Conservation (phyloP, 2,113 vertebrate species). For the Podilymbus podiceps region DNA sequence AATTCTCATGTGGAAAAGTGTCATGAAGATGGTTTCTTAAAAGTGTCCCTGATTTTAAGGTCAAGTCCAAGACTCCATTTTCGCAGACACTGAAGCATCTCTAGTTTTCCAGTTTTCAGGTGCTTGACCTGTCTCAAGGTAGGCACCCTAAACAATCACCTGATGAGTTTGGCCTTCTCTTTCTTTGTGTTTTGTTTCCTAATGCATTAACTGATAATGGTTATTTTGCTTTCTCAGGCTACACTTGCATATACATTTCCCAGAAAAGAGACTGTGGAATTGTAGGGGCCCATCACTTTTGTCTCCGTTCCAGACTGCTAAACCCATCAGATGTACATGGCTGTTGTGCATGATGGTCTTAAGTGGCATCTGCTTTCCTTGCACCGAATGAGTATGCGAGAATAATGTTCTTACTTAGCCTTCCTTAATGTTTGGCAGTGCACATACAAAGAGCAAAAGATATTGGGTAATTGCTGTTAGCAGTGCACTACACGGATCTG, state of each 20-base stretch:
- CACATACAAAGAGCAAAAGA: background rate
- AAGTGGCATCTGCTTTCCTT: conserved; percentile 77
- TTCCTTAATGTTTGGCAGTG: background rate
- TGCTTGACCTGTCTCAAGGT: background rate
- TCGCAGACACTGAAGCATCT: background rate
- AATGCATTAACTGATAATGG: rapidly evolving
- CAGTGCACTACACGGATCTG: background rate
- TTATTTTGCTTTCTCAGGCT: background rate
- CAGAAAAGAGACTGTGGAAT: background rate
- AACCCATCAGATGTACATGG: conserved; percentile 81
- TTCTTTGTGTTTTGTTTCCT: background rate
- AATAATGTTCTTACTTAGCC: background rate
- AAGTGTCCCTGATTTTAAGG: background rate
- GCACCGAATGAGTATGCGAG: conserved; percentile 56
- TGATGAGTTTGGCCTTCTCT: background rate
- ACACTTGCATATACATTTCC: background rate
- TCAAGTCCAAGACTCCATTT: background rate
- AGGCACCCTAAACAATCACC: background rate
- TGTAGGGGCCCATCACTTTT: background rate
- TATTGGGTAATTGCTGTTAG: background rate
- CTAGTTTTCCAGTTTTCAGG: background rate
- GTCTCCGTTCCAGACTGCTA: conserved; percentile 82
- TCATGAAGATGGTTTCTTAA: rapidly evolving
- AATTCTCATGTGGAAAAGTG: background rate
- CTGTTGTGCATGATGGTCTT: conserved; percentile 85